Evolutionary conservation across 2,113 vertebrate genomes (phyloP).

Genomic region (Syrmaticus mikado): DNA sequence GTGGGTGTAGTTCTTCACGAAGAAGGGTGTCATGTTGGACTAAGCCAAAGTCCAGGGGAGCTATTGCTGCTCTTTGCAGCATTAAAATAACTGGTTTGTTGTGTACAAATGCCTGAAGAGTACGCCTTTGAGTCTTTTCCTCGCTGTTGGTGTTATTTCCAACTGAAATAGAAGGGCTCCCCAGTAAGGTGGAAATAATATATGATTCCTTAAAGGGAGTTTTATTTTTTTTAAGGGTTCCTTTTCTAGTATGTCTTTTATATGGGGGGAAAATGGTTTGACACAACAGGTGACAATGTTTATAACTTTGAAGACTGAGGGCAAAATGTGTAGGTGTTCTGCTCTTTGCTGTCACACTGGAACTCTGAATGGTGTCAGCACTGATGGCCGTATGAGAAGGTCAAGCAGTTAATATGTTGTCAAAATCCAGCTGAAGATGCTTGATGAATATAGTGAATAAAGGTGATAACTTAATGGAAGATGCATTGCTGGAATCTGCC

Average conservation of each 20-base stretch:
- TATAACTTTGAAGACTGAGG: background rate
- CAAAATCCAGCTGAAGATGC: constrained; percentile 21
- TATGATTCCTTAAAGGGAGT: background rate
- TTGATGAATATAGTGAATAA: constrained; percentile 12
- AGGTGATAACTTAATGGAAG: background rate
- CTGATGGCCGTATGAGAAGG: constrained; percentile 13
- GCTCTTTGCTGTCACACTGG: background rate
- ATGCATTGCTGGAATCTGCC: constrained; percentile 22
- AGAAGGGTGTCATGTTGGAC: background rate
- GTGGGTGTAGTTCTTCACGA: fast-evolving
- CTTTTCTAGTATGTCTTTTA: background rate
- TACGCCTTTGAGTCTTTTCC: background rate
- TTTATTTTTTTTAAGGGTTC: no score
- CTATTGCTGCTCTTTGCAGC: background rate
- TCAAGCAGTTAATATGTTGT: constrained; percentile 24
- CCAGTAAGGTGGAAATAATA: background rate
- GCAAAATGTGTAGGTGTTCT: background rate
- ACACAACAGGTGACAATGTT: background rate
- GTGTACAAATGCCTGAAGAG: background rate
- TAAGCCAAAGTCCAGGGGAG: background rate
- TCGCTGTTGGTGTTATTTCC: background rate
- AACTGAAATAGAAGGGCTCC: background rate
- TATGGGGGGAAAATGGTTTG: background rate
- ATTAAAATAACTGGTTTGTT: background rate
- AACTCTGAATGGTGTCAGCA: background rate